Percentiles rank a stretch among this genome's conserved stretches.
Conservation (phyloP, 2,797 vertebrate species). For the Urosaurus nigricauda region DNA sequence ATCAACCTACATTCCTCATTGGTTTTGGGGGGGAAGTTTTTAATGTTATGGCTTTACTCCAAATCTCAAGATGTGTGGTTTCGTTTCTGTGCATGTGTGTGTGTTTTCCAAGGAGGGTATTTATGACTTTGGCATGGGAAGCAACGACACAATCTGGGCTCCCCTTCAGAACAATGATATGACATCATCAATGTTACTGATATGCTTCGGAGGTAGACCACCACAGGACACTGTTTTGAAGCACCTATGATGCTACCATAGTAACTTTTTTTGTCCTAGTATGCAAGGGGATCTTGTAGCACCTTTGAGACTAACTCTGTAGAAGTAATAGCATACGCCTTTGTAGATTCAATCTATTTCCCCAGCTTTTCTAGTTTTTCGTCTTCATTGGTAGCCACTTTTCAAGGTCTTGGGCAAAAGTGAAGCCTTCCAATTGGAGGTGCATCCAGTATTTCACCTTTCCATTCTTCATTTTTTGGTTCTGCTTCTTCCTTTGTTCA, state of each 20-base stretch:
- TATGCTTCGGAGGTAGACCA: background rate
- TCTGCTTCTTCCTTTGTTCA: background rate
- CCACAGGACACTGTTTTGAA: background rate
- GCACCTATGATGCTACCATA: background rate
- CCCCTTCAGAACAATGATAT: background rate
- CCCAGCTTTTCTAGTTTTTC: background rate
- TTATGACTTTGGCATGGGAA: background rate
- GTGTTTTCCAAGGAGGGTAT: background rate
- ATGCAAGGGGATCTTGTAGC: too few species aligned
- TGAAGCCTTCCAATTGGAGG: too few species aligned
- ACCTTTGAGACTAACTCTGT: too few species aligned
- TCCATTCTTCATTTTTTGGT: background rate
- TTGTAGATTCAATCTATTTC: too few species aligned
- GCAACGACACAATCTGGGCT: background rate
- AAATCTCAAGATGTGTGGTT: background rate
- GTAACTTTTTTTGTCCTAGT: background rate
- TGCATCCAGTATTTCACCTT: background rate
- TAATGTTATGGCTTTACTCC: background rate
- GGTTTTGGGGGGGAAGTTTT: background rate
- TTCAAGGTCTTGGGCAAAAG: background rate
- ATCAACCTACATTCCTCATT: constrained; percentile 27
- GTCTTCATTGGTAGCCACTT: background rate
- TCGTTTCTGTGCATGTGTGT: background rate
- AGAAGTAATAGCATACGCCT: too few species aligned
- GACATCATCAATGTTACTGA: too few species aligned